Percentiles rank a stretch among this genome's conserved stretches.
Conservation (phyloP, 2,113 vertebrate genomes). For the Limnothrissa miodon region DNA sequence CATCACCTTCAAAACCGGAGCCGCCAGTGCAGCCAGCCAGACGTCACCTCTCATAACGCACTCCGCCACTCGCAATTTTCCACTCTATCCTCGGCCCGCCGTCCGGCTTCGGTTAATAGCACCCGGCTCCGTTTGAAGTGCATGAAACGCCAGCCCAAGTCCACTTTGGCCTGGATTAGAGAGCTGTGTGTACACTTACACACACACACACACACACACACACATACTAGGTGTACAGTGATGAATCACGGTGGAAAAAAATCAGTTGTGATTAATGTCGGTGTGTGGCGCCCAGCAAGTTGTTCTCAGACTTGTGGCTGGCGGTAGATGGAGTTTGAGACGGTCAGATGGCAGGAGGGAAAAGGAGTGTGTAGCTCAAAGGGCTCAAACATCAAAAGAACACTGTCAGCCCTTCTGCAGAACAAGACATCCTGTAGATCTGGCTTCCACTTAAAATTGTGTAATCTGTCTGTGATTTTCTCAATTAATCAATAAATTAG, state of each 20-base stretch:
- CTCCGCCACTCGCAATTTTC: conserved; percentile 10
- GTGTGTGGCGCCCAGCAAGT: neutral
- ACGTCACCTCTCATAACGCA: conserved; percentile 9
- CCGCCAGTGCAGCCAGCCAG: neutral
- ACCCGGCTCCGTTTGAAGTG: conserved; percentile 10
- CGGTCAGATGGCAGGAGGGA: neutral
- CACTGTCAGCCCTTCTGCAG: neutral
- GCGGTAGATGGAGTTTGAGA: neutral
- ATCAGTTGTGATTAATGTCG: neutral
- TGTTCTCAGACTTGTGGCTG: neutral
- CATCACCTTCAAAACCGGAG: neutral
- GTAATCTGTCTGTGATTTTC: no score
- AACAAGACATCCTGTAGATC: neutral
- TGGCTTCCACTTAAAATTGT: neutral
- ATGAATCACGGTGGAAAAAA: neutral
- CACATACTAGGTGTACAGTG: neutral
- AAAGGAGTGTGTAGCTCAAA: neutral
- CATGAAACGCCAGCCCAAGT: neutral
- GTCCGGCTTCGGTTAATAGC: neutral
- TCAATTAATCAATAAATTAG: no score
- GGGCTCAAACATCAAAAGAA: neutral
- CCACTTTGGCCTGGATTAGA: conserved; percentile 6
- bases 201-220: neutral
- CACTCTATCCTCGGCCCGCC: neutral
- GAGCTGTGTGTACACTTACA: neutral